phyloP scores from a whole-genome alignment of 2,113 vertebrate species.

The Hemibagrus wyckioides region DNA sequence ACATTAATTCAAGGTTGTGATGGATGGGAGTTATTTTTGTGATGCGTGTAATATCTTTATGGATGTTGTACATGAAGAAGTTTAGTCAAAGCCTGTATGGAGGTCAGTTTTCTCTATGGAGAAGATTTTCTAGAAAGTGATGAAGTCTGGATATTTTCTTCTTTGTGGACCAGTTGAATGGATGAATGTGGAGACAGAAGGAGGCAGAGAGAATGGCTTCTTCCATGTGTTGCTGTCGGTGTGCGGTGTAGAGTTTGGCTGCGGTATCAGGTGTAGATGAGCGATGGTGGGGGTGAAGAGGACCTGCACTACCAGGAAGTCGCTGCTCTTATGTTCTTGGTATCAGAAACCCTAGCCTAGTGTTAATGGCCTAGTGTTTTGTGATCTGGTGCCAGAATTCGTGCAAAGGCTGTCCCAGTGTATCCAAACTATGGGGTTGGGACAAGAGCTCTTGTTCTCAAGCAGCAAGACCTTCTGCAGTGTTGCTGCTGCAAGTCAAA shows the following conservation, averaged over 20 bases:
- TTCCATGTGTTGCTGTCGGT: slow-evolving; percentile 1
- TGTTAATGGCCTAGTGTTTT: slow-evolving; percentile 47
- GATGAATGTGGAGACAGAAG: background rate
- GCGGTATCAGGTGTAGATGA: slow-evolving; percentile 50
- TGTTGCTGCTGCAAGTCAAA: slow-evolving; percentile 10
- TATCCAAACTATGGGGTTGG: background rate
- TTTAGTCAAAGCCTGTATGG: background rate
- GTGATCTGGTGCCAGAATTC: slow-evolving; percentile 50
- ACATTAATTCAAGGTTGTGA: background rate
- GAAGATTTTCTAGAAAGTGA: background rate
- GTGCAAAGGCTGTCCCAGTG: slow-evolving; percentile 24
- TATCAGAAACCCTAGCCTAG: slow-evolving; percentile 56
- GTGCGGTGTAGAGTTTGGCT: slow-evolving; percentile 49
- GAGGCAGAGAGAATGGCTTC: background rate
- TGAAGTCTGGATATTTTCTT: background rate
- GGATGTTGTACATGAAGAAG: background rate
- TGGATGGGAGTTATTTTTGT: background rate
- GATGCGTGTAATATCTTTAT: background rate
- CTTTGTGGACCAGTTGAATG: background rate
- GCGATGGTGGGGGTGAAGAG: slow-evolving; percentile 15
- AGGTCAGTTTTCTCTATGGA: background rate
- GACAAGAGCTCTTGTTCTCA: slow-evolving; percentile 24
- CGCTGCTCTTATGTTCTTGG: slow-evolving; percentile 49
- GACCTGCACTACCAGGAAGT: slow-evolving; percentile 52
- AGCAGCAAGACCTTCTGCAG: background rate